Conservation (phyloP, 2,113 vertebrate species). For the Turdus rufiventris region DNA sequence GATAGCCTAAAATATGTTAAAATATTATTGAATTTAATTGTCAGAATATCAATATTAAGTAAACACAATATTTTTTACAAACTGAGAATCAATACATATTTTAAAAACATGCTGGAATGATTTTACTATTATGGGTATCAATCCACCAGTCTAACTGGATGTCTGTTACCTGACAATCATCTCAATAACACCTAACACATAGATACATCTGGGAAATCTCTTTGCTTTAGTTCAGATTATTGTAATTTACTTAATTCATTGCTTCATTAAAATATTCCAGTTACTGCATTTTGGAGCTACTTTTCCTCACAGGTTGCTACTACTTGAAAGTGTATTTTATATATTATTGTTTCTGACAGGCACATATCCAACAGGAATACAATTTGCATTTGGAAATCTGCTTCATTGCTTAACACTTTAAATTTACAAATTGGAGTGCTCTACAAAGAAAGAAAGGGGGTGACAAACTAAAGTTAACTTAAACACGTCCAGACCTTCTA, state of each 20-base stretch:
- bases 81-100: background rate
- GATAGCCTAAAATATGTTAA: constrained; percentile 82
- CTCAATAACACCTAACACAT: background rate
- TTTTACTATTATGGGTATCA: background rate
- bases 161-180: background rate
- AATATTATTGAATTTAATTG: constrained; percentile 5
- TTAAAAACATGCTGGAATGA: background rate
- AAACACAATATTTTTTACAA: background rate
- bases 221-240: background rate
- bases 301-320: background rate
- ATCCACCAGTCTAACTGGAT: background rate
- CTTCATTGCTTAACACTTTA: background rate
- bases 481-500: background rate
- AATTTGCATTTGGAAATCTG: background rate
- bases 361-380: background rate
- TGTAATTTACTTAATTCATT: background rate
- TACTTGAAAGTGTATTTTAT: background rate
- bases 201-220: background rate
- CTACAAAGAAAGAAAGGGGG: background rate
- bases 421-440: background rate
- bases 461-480: background rate
- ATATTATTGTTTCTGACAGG: background rate
- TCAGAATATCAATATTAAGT: background rate
- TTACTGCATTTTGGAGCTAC: background rate
- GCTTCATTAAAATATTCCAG: background rate